phyloP scores from a whole-genome alignment of 2,888 invertebrate species.

The Fragum fragum region DNA sequence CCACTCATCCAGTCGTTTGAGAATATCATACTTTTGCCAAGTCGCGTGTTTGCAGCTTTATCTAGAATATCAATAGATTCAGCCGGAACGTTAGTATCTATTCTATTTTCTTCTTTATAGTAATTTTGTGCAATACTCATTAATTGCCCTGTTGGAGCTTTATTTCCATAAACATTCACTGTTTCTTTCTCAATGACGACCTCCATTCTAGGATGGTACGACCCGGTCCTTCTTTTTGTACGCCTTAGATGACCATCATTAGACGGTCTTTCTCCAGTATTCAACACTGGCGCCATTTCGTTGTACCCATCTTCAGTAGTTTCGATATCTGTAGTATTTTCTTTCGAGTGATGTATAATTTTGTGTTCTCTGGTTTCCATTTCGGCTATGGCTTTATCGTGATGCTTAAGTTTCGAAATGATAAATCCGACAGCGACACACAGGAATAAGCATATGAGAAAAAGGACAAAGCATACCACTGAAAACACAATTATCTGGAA shows the following conservation, averaged over 20 bases:
- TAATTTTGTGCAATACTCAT: slow-evolving; percentile 56
- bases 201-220: slow-evolving; percentile 8
- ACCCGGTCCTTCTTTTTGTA: neutral
- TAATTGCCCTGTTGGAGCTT: slow-evolving; percentile 47
- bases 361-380: neutral
- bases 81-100: slow-evolving; percentile 37
- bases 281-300: no score
- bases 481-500: slow-evolving; percentile 44
- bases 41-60: slow-evolving; percentile 17
- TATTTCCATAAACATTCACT: slow-evolving; percentile 51
- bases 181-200: slow-evolving; percentile 46
- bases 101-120: slow-evolving; percentile 41
- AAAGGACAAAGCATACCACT: slow-evolving; percentile 41
- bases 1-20: slow-evolving; percentile 59
- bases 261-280: no score
- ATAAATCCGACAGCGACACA: neutral
- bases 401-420: neutral
- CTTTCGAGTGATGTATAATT: no score
- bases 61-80: slow-evolving; percentile 60
- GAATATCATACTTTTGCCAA: slow-evolving; percentile 40
- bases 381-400: neutral
- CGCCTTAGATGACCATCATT: no score
- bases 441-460: slow-evolving; percentile 30
- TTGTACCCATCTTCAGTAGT: no score
- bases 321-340: no score